Evolutionary conservation across 30 jellyfish, hydroid and myxozoan genomes (phyloP), one percentile per base, ranked within the genome.

Genomic region (Clytia hemisphaerica): DNA sequence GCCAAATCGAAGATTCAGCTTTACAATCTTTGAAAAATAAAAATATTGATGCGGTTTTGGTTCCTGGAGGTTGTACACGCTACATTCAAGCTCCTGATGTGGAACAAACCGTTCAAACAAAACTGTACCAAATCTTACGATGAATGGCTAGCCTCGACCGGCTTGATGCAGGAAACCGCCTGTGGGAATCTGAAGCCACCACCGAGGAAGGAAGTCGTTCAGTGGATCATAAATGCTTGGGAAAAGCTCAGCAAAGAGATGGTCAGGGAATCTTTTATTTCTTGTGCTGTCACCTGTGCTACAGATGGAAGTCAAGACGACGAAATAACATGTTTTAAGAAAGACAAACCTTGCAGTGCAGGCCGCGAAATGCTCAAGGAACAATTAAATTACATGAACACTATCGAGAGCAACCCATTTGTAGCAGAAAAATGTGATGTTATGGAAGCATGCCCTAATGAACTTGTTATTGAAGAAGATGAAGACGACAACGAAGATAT

Each of bases 251-350:
- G 67, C 65, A 60, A 60, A 64, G 73, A n/a, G 29, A 60, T 51
- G 73, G 24, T 63, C 6, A 87, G 66, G 66, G 66, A 75, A 65
- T 75, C 80, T 70, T 70, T 49, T 38, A 36, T 50, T 48, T 70
- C 78, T 67, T 45, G 78, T 46, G 81, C 81, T 45, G 45, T 68
- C 45, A 45, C 78, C 60, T 70, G 82, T 70, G 48, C 82, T 58
- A 48, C 80, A 77, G 53, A 40, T 40, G 53, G 53, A 40, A 40
- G 53, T 16, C 53, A 40, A 16, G 53, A 40, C 16, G 53, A 40
- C 53, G 53, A 40, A 16, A 7, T 40, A 10, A 40, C 53, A 10
- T 60, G 73, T 64, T 60, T 22, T 22, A 60, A 60, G 29, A 64
- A 60, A 60, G 62, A 64, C 16, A 9, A 60, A 22, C 73, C 73